Evolutionary conservation across 2,888 invertebrate genomes (phyloP), one percentile per base, ranked within the genome.

Genomic region (Mimas tiliae): DNA sequence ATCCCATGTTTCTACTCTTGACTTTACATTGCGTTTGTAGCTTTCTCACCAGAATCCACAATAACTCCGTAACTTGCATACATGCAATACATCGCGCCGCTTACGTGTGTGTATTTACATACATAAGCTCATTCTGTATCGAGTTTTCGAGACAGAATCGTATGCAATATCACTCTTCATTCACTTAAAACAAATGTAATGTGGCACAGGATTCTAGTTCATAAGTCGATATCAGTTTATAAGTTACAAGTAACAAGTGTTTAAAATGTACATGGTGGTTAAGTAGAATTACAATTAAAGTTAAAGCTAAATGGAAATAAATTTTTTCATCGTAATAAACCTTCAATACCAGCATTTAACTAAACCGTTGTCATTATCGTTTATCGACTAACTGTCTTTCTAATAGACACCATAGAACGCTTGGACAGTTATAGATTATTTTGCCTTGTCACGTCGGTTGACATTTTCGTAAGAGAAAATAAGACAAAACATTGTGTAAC

Each of bases 71-170:
- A 77, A 84, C 82, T 85, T 81, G 82, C 85, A 81, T 79, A 80
- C 89, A 90, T 90, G 89, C 89, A 89, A 79, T 82, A 85, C 85
- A 86, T 81, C 80, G 82, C 84, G 75, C 76, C 73, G 76, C 74
- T 79, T 77, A 82, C 77, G 74, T 77, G 74, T 78, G 78, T 81
- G 75, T 83, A 72, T 81, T 76, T 79, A 80, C 75, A 80, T 73
- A 84, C 78, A 77, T 67, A 68, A 70, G 73, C 66, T 71, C 67
- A 74, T 70, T 69, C 70, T 73, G 74, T 68, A 72, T 72, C 27
- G 72, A 75, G 68, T 42, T 16, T 7, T 42, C 21, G 3, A 53
- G 19, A 38, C 9, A 53, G 14, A 51, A 64, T 21, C n/a, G 48
- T 66, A 27, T 53, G 63, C 34, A 55, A 55, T 38, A 55, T 38